Evolutionary conservation across 2,113 vertebrate genomes (phyloP).

Genomic region (Trematocara zebra): DNA sequence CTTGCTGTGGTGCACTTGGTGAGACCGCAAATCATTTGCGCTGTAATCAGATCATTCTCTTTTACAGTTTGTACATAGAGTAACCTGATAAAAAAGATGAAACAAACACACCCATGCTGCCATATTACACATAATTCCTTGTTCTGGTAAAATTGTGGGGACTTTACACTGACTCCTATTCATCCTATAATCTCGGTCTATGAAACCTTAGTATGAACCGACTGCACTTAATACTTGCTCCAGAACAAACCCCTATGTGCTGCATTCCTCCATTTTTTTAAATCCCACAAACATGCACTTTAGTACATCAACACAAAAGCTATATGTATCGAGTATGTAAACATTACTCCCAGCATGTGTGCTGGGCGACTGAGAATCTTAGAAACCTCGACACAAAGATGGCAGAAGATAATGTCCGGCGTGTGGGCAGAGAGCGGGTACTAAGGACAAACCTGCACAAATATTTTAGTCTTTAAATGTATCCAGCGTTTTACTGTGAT

Average conservation of each 20-base stretch:
- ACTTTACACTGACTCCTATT: constrained; percentile 1
- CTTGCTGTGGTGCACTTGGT: not conserved
- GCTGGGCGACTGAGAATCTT: not conserved
- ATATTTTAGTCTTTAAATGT: not conserved
- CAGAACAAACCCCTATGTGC: not conserved
- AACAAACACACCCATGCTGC: not conserved
- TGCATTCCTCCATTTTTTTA: not conserved
- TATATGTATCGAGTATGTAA: not conserved
- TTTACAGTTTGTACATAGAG: not conserved
- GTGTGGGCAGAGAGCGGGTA: not conserved
- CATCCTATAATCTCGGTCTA: not conserved
- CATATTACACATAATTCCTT: not conserved
- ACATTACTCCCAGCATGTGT: not conserved
- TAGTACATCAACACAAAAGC: not conserved
- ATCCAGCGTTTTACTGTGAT: not conserved
- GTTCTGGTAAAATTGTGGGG: not conserved
- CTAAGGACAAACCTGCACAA: not conserved
- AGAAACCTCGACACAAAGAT: not conserved
- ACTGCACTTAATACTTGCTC: not conserved
- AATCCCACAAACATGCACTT: not conserved
- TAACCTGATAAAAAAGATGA: not conserved
- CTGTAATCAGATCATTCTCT: not conserved
- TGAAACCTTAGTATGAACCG: constrained; percentile 7
- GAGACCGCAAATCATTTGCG: not conserved
- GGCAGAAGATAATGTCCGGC: not conserved